Conservation (phyloP, 2,797 vertebrate genomes). For the Aplochiton taeniatus region DNA sequence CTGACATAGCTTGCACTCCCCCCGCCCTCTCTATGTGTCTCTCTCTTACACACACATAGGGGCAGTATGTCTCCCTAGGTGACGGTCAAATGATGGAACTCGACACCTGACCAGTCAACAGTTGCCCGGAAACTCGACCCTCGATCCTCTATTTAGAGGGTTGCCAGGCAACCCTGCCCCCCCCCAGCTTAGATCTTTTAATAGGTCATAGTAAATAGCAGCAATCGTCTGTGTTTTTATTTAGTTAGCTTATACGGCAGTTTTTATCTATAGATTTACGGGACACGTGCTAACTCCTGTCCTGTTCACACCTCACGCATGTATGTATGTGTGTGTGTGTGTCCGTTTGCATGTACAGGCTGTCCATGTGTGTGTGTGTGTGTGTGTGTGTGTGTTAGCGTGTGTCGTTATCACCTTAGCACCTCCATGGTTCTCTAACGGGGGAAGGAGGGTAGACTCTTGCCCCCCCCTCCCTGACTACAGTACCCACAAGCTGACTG, state of each 20-base stretch:
- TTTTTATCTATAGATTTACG: constrained; percentile 39
- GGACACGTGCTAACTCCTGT: constrained; percentile 31
- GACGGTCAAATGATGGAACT: constrained; percentile 44
- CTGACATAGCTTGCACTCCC: too few relatives aligned
- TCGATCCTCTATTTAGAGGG: constrained; percentile 54
- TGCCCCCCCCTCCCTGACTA: too few relatives aligned
- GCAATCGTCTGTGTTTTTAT: constrained; percentile 22
- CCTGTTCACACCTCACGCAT: constrained; percentile 44
- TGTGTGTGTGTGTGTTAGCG: constrained; percentile 19
- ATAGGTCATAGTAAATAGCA: constrained; percentile 40
- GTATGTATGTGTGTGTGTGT: constrained; percentile 18
- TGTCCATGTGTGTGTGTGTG: constrained; percentile 18
- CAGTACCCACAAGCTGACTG: too few relatives aligned
- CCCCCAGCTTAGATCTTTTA: constrained; percentile 42
- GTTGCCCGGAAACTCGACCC: constrained; percentile 39
- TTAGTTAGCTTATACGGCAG: constrained; percentile 13
- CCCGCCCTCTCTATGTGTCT: too few relatives aligned
- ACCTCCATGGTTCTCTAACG: background rate
- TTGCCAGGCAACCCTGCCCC: constrained; percentile 50
- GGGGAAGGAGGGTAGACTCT: too few relatives aligned
- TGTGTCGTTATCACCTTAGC: constrained; percentile 20
- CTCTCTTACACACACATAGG: background rate
- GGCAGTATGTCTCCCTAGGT: constrained; percentile 55
- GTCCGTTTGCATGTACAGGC: too few relatives aligned
- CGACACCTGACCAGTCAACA: constrained; percentile 49